Conservation (phyloP, 2,888 invertebrate species). For the Trichogramma evanescens region DNA sequence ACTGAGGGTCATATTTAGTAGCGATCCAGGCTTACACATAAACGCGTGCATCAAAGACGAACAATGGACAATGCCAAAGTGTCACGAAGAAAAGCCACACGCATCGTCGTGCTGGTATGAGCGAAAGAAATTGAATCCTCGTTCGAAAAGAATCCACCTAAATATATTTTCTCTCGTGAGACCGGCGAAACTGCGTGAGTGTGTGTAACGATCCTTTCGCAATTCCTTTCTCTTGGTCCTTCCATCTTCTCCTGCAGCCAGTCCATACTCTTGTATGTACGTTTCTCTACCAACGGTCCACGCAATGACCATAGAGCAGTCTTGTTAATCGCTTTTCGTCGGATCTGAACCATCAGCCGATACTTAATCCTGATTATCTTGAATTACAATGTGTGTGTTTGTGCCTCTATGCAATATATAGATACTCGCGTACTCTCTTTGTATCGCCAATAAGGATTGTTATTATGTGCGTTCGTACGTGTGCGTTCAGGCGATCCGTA, state of each 20-base stretch:
- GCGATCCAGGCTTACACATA: neutral
- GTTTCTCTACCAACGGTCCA: too few species aligned
- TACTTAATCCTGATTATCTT: slow-evolving; percentile 19
- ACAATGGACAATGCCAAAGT: neutral
- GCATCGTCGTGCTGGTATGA: neutral
- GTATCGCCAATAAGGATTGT: too few species aligned
- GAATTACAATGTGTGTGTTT: slow-evolving; percentile 3
- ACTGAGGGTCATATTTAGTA: too few species aligned
- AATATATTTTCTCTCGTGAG: neutral
- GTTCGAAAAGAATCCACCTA: slow-evolving; percentile 2
- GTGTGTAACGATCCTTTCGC: neutral
- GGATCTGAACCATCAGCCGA: slow-evolving; percentile 4
- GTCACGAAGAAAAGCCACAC: slow-evolving; percentile 1
- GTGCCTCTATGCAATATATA: neutral
- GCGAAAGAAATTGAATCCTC: slow-evolving; percentile 8
- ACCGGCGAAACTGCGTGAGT: too few species aligned
- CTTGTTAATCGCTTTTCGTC: slow-evolving; percentile 16
- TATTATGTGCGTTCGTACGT: neutral
- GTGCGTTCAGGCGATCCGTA: neutral
- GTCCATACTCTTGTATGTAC: too few species aligned
- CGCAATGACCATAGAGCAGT: too few species aligned
- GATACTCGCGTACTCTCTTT: neutral
- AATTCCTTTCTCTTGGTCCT: neutral
- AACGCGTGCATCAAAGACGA: neutral
- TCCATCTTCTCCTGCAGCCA: neutral